A percentile compares a stretch with the other conserved stretches of the same genome.
Evolutionary conservation across 92 coral and sea anemone genomes (phyloP).

Genomic region (Zoanthus sansibaricus): DNA sequence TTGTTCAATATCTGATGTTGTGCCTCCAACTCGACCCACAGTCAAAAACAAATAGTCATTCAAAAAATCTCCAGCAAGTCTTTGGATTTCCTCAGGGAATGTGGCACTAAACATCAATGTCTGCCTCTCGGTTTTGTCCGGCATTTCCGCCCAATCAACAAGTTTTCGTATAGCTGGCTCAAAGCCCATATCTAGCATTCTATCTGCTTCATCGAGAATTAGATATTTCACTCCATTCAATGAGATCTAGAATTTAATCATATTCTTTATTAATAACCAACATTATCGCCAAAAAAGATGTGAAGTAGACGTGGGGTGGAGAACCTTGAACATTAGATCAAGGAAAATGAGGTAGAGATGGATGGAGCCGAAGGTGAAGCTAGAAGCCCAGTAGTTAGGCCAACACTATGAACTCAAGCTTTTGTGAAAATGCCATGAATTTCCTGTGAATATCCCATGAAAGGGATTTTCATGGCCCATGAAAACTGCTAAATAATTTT

Average conservation of each 20-base stretch:
- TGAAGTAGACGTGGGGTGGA: no score
- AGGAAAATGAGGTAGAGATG: no score
- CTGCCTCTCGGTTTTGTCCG: slow-evolving; percentile 85
- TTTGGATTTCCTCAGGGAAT: slow-evolving; percentile 95
- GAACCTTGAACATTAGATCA: no score
- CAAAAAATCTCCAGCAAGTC: slow-evolving; percentile 89
- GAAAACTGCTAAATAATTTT: no score
- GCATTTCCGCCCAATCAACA: slow-evolving; percentile 83
- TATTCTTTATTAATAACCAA: neutral
- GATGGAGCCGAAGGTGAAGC: no score
- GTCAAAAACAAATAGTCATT: slow-evolving; percentile 95
- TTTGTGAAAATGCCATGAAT: no score
- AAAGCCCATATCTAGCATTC: slow-evolving; percentile 99
- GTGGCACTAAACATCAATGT: slow-evolving; percentile 99
- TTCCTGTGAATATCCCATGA: no score
- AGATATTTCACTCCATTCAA: slow-evolving; percentile 74
- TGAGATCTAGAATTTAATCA: slow-evolving; percentile 62
- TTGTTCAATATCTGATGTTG: slow-evolving; percentile 98
- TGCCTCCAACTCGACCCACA: slow-evolving; percentile 98
- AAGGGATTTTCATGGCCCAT: no score
- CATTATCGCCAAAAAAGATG: no score
- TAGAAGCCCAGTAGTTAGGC: no score
- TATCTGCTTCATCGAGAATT: slow-evolving; percentile 95
- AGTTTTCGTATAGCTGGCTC: slow-evolving; percentile 81
- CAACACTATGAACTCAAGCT: no score